phyloP scores from a whole-genome alignment of 1,140 invertebrate genomes.

The Orchestia grillus region DNA sequence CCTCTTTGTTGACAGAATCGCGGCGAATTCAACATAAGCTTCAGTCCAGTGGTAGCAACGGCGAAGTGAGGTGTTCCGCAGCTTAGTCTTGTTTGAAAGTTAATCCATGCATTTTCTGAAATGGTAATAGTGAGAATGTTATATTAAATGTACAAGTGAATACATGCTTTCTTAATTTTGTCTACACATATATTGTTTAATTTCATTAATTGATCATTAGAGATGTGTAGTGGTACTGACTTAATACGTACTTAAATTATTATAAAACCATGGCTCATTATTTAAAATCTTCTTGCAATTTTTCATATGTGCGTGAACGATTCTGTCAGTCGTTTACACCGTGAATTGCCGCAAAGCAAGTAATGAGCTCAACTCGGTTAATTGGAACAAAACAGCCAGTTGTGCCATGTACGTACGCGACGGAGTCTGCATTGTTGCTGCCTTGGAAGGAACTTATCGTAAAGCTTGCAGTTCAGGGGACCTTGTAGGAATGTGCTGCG shows the following conservation, averaged over 20 bases:
- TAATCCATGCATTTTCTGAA: not conserved
- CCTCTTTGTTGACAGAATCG: not conserved
- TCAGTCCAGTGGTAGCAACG: not conserved
- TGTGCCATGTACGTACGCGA: too few relatives aligned
- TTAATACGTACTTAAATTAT: not conserved
- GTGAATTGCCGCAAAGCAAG: not conserved
- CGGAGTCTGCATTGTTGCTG: too few relatives aligned
- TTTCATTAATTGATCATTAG: not conserved
- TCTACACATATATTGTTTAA: not conserved
- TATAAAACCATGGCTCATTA: not conserved
- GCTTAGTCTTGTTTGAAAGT: not conserved
- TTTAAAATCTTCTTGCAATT: not conserved
- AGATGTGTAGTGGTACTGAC: too few relatives aligned
- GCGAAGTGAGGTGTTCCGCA: not conserved
- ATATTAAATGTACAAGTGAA: not conserved
- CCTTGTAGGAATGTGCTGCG: not conserved
- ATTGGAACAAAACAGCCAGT: too few relatives aligned
- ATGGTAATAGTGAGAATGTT: not conserved
- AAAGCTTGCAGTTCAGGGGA: too few relatives aligned
- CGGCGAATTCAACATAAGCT: constrained; percentile 24
- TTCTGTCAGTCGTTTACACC: not conserved
- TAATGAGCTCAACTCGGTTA: too few relatives aligned
- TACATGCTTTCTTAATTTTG: not conserved
- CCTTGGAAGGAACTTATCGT: too few relatives aligned
- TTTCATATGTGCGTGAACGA: not conserved